These are phyloP conservation scores for Rosalia funebris DNA, from an alignment of 2,888 invertebrate genomes.

Conservation along the genomic window DNA sequence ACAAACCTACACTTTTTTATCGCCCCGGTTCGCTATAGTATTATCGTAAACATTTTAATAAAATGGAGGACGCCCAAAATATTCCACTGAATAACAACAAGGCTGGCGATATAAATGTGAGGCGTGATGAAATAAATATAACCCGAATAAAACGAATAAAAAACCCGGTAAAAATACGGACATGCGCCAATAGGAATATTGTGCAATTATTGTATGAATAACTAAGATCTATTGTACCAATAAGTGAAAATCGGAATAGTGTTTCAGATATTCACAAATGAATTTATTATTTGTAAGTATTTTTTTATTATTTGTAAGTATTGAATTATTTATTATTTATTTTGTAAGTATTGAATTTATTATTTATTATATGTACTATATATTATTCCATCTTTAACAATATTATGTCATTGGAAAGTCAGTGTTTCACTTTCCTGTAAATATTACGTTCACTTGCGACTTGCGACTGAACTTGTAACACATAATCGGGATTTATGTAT, in stretches of 20 bases:
- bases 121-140: not conserved
- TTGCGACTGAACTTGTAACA: constrained; percentile 33
- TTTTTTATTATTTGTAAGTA: too few species aligned
- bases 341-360: too few species aligned
- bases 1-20: too few species aligned
- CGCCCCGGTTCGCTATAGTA: too few species aligned
- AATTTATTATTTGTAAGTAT: too few species aligned
- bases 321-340: too few species aligned
- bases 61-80: constrained; percentile 2
- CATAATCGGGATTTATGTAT: too few species aligned
- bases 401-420: constrained; percentile 48
- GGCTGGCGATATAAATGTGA: not conserved
- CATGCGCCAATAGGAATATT: constrained; percentile 1
- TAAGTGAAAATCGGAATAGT: not conserved
- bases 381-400: constrained; percentile 26
- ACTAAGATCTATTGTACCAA: not conserved
- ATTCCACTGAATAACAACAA: constrained; percentile 10
- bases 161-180: not conserved
- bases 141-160: constrained; percentile 1
- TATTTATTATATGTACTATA: too few species aligned
- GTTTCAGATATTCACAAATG: too few species aligned
- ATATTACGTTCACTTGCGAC: not conserved
- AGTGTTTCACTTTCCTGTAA: constrained; percentile 45
- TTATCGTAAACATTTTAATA: too few species aligned
- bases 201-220: not conserved